Evolutionary conservation across 2,113 vertebrate genomes (phyloP).

Genomic region (Rostratula benghalensis): DNA sequence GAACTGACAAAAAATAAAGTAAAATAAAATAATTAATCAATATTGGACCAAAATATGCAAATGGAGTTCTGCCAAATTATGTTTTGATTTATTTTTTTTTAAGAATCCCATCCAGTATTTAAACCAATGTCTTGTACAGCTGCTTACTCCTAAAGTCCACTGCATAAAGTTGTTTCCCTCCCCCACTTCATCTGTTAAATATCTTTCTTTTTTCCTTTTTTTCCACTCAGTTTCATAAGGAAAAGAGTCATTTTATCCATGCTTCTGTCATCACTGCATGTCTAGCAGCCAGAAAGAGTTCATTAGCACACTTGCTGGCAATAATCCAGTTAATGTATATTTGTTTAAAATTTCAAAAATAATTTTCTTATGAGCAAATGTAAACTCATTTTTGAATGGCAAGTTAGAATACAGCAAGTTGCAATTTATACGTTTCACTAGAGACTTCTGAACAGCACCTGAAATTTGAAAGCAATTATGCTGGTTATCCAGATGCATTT

Average conservation of each 20-base stretch:
- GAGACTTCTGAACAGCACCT: conserved; percentile 66
- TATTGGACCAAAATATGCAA: not conserved
- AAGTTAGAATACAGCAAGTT: conserved; percentile 39
- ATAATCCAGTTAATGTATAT: conserved; percentile 64
- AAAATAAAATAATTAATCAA: not conserved
- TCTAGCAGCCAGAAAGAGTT: conserved; percentile 37
- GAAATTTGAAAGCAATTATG: conserved; percentile 77
- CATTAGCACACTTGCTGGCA: conserved; percentile 43
- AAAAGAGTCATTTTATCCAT: not conserved
- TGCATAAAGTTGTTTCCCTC: not conserved
- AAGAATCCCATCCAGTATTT: not conserved
- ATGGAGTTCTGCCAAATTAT: not conserved
- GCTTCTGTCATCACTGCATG: not conserved
- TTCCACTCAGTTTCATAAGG: not conserved
- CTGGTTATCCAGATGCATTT: conserved; percentile 76
- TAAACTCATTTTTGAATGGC: conserved; percentile 37
- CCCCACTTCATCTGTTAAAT: not conserved
- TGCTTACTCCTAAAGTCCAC: not conserved
- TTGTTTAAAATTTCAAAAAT: conserved; percentile 57
- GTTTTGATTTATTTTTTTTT: not conserved
- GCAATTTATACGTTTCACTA: conserved; percentile 48
- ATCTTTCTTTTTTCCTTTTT: not conserved
- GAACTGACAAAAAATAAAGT: not conserved
- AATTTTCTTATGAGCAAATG: conserved; percentile 36
- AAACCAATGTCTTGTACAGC: not conserved